Percentiles rank a stretch among this genome's conserved stretches.
Evolutionary conservation across 2,797 vertebrate genomes (phyloP).

Genomic region (Cynodonichthys magdalenae): DNA sequence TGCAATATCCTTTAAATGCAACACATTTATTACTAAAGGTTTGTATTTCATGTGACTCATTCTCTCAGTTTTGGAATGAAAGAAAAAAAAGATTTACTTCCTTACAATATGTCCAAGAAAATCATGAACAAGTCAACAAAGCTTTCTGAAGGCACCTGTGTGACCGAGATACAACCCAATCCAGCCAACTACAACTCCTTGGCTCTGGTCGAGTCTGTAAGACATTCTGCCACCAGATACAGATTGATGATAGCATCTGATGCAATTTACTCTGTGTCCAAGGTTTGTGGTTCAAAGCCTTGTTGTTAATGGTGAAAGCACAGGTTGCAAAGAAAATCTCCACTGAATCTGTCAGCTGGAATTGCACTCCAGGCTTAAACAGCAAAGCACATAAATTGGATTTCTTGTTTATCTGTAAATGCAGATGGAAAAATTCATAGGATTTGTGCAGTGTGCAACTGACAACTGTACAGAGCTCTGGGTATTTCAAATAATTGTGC

Average conservation of each 20-base stretch:
- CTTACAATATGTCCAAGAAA: background rate
- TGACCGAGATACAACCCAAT: conserved; percentile 63
- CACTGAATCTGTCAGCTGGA: conserved; percentile 59
- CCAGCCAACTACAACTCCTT: conserved; percentile 48
- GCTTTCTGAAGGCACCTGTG: conserved; percentile 54
- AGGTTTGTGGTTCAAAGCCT: conserved; percentile 67
- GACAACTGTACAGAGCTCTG: conserved; percentile 16
- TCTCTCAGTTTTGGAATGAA: background rate
- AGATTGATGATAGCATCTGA: conserved; percentile 78
- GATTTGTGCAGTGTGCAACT: conserved; percentile 26
- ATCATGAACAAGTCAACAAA: conserved; percentile 10
- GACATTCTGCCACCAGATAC: conserved; percentile 68
- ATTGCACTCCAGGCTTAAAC: conserved; percentile 48
- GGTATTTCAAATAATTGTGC: conserved; percentile 25
- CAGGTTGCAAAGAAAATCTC: conserved; percentile 67
- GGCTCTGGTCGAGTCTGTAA: conserved; percentile 54
- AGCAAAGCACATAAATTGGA: conserved; percentile 52
- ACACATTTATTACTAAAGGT: background rate
- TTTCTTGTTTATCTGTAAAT: conserved; percentile 67
- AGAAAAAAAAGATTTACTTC: background rate
- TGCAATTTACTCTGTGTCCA: conserved; percentile 74
- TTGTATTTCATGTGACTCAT: background rate
- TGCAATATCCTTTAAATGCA: no score
- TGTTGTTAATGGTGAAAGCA: conserved; percentile 57
- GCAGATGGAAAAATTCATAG: conserved; percentile 50